These are phyloP conservation scores for Gasterosteus aculeatus DNA, from an alignment of 2,113 vertebrate species.

Conservation along the genomic window DNA sequence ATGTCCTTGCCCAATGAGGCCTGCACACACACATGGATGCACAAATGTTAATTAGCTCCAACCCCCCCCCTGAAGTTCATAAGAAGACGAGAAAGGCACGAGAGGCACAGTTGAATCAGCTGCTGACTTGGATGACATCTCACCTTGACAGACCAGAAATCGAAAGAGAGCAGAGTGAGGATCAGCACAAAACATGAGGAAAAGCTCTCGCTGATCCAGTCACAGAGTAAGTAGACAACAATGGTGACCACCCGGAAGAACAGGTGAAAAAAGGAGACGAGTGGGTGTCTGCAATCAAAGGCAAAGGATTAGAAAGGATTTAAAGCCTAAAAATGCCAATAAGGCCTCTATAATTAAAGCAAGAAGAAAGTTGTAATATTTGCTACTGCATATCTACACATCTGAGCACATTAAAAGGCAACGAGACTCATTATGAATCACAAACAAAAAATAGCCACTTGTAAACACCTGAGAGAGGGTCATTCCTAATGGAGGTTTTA, in stretches of 20 bases:
- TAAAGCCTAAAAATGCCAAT: not conserved
- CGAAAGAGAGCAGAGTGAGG: slow-evolving; percentile 90
- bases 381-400: not conserved
- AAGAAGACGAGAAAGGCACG: too few relatives aligned
- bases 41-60: not conserved
- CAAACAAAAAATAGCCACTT: not conserved
- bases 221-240: slow-evolving; percentile 84
- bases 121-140: slow-evolving; percentile 33
- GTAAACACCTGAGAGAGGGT: not conserved
- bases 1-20: slow-evolving; percentile 19
- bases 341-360: not conserved
- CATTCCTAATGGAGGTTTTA: not conserved
- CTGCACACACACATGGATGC: not conserved
- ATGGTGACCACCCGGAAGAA: slow-evolving; percentile 92
- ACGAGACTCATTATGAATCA: not conserved
- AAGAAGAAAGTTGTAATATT: too few relatives aligned
- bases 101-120: not conserved
- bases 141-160: slow-evolving; percentile 98
- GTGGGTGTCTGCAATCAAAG: slow-evolving; percentile 83
- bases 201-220: slow-evolving; percentile 91
- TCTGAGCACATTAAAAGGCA: not conserved
- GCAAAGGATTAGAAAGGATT: not conserved
- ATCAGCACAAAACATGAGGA: slow-evolving; percentile 89
- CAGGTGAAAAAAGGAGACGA: slow-evolving; percentile 91
- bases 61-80: not conserved